Base-by-base conservation (phyloP, 23 tunicate species). In the Trididemnum miniatum region DNA sequence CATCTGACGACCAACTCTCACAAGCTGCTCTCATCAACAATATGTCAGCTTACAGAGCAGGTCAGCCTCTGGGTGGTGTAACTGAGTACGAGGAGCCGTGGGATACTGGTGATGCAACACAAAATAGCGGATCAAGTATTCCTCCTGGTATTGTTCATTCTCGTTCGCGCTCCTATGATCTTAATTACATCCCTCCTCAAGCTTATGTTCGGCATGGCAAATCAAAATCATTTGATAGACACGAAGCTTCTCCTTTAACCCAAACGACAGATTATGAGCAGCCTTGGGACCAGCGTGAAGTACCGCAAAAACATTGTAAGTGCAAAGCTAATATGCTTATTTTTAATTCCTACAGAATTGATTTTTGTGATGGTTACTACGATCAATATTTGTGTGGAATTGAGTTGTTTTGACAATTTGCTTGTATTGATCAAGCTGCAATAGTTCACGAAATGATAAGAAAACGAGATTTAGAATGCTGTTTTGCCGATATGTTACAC, bases 21-120 rank as follows among this genome's bases (percentile, higher is more conserved):
- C 80, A 77, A 9, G 65, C 54, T 0, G 59, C 81, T 33, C 9
- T 31, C 1, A 71, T 51, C 65, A 72, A 83, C 30, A 83, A 86
- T 27, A 37, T 37, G 9, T 18, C 34, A 2, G 12, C 69, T 0
- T 28, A 76, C 36, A 26, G 69, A 29, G 40, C 51, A 1, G 57
- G 59, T 26, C 74, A 86, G 31, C 79, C 86, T 36, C 95, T 89
- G 60, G 80, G 80, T 76, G 97, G 97, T 12, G 86, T 79, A 62
- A 86, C 35, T 5, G 88, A 86, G 54, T 92, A 92, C 57, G 97
- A 92, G 35, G 97, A 92, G 71, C 97, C 97, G 20, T 92, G 97
- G 97, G 96, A 90, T 77, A 51, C 40, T 34, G 72, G 66, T 29
- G 79, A 77, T 30, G 28, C 20, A 35, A 34, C 23, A 0, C 76